Conservation (phyloP, 2,797 vertebrate genomes). For the Catostomus latipinnis region DNA sequence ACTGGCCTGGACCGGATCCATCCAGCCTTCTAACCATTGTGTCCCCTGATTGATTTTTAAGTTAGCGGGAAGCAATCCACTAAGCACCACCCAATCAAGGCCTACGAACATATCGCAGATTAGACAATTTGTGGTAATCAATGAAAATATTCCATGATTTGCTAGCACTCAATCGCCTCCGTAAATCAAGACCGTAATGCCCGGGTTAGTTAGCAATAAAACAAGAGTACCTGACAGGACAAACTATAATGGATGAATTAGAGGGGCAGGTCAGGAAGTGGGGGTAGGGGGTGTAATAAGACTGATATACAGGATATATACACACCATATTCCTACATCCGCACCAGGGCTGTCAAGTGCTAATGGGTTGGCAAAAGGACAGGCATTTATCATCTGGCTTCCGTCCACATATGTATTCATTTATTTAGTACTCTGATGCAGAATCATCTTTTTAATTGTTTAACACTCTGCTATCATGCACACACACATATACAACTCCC, state of each 20-base stretch:
- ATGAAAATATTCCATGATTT: constrained; percentile 90
- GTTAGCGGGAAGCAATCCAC: constrained; percentile 94
- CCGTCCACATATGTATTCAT: constrained; percentile 80
- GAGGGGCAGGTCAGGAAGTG: constrained; percentile 84
- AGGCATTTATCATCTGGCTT: constrained; percentile 77
- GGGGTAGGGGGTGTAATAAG: constrained; percentile 78
- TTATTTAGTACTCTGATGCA: constrained; percentile 79
- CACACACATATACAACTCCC: constrained; percentile 15
- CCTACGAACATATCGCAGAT: constrained; percentile 95
- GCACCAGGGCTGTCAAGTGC: constrained; percentile 80
- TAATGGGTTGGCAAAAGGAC: constrained; percentile 79
- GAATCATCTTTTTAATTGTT: constrained; percentile 82
- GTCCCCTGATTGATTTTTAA: constrained; percentile 99
- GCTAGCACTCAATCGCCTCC: constrained; percentile 84
- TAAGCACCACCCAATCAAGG: constrained; percentile 98
- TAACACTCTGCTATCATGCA: constrained; percentile 61
- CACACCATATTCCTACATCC: constrained; percentile 71
- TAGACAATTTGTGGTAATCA: constrained; percentile 99
- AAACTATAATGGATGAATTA: constrained; percentile 97
- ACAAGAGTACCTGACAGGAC: constrained; percentile 89
- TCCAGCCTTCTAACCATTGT: constrained; percentile 88
- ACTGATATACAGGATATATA: constrained; percentile 81
- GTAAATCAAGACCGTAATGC: constrained; percentile 93
- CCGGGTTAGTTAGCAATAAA: constrained; percentile 95
- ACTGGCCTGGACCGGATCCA: constrained; percentile 88